These are phyloP conservation scores for Drosophila stalkeri DNA, from an alignment of 2,888 invertebrate genomes.

Conservation along the genomic window DNA sequence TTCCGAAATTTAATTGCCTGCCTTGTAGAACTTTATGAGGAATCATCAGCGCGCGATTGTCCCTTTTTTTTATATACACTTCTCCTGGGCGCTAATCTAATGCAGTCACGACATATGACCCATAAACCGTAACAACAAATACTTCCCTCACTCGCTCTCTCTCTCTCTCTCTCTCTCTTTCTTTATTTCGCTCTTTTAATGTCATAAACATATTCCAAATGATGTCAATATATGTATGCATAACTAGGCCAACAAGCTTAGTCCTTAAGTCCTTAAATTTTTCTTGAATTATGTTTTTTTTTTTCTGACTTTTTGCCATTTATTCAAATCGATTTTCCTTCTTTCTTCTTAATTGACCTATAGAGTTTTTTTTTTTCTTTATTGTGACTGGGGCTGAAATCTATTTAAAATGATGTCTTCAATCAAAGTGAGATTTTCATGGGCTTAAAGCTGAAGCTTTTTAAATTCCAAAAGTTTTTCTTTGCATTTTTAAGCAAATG, in stretches of 20 bases:
- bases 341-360: background rate
- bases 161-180: no score
- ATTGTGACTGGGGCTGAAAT: background rate
- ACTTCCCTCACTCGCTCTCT: no score
- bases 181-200: no score
- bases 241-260: background rate
- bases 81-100: constrained; percentile 5
- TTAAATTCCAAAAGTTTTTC: background rate
- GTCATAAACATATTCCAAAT: background rate
- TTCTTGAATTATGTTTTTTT: background rate
- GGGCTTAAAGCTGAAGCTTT: background rate
- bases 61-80: constrained; percentile 24
- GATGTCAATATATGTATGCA: background rate
- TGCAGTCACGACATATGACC: constrained; percentile 2
- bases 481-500: background rate
- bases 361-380: background rate
- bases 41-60: constrained; percentile 30
- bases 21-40: constrained; percentile 43
- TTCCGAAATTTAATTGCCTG: constrained; percentile 63
- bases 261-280: background rate
- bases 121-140: background rate
- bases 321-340: background rate
- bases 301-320: background rate
- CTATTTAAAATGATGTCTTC: background rate
- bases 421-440: background rate